Conservation (phyloP, 2,888 invertebrate genomes). For the Trypoxylon attenuatum region DNA sequence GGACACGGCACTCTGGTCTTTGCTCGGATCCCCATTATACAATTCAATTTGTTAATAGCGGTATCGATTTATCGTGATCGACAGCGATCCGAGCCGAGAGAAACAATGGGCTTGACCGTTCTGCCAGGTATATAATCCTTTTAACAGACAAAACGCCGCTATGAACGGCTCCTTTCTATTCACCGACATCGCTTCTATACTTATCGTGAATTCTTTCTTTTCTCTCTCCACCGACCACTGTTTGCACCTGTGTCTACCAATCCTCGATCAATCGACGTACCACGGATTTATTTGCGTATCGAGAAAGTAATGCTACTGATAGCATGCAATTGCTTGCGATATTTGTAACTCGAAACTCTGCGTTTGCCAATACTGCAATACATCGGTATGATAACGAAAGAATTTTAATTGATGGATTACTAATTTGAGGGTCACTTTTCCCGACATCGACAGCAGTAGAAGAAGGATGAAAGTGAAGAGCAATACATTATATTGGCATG, state of each 20-base stretch:
- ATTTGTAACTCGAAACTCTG: too few species aligned
- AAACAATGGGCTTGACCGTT: slow-evolving; percentile 55
- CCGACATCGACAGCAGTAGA: too few species aligned
- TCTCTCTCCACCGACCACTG: neutral
- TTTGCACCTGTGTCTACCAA: neutral
- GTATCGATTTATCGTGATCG: slow-evolving; percentile 62
- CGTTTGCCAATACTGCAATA: too few species aligned
- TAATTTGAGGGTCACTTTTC: too few species aligned
- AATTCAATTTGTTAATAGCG: slow-evolving; percentile 69
- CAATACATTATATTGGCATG: too few species aligned
- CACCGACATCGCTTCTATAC: neutral
- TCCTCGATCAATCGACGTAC: too few species aligned
- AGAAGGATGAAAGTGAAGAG: too few species aligned
- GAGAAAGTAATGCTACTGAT: too few species aligned
- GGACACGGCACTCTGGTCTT: slow-evolving; percentile 12
- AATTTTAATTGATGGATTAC: too few species aligned
- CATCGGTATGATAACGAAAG: too few species aligned
- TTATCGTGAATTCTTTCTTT: neutral
- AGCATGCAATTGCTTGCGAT: too few species aligned
- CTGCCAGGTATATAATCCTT: slow-evolving; percentile 32
- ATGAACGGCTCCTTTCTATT: neutral
- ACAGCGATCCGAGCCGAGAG: slow-evolving; percentile 30
- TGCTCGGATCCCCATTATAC: slow-evolving; percentile 53
- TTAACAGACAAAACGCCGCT: slow-evolving; percentile 8
- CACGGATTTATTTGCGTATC: too few species aligned